phyloP scores from a whole-genome alignment of 2,113 vertebrate genomes.

The Dryoscopus gambensis region DNA sequence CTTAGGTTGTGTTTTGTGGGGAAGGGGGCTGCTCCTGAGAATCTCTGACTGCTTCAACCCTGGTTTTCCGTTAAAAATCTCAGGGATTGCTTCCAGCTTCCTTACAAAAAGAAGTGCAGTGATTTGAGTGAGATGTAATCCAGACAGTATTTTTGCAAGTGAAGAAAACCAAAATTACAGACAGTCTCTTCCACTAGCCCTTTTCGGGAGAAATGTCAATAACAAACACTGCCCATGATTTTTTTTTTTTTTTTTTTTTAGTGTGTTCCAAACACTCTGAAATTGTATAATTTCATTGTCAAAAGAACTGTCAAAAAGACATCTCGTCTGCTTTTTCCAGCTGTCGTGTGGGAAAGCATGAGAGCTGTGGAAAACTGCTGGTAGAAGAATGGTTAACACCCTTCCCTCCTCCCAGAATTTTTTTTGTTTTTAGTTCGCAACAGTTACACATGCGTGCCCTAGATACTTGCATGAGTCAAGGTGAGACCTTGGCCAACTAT shows the following conservation, averaged over 20 bases:
- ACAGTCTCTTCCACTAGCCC: background rate
- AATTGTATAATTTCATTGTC: background rate
- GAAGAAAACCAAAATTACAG: background rate
- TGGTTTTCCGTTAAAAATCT: background rate
- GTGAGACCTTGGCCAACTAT: background rate
- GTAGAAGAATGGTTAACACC: background rate
- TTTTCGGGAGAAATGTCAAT: background rate
- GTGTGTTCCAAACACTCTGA: background rate
- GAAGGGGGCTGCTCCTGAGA: background rate
- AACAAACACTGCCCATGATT: background rate
- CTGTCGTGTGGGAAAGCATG: accelerated
- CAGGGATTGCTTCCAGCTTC: background rate
- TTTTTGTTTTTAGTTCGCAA: background rate
- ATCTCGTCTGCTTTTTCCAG: background rate
- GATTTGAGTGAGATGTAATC: background rate
- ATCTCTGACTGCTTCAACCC: background rate
- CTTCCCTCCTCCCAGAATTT: background rate
- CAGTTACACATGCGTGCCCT: background rate
- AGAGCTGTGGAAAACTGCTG: background rate
- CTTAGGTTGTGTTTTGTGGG: background rate
- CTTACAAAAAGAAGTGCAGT: background rate
- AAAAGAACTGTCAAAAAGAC: background rate
- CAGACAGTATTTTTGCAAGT: background rate
- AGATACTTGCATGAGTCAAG: background rate
- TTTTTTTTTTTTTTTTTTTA: background rate